phyloP scores from a whole-genome alignment of 2,888 invertebrate genomes.

The Alentia gelatinosa region DNA sequence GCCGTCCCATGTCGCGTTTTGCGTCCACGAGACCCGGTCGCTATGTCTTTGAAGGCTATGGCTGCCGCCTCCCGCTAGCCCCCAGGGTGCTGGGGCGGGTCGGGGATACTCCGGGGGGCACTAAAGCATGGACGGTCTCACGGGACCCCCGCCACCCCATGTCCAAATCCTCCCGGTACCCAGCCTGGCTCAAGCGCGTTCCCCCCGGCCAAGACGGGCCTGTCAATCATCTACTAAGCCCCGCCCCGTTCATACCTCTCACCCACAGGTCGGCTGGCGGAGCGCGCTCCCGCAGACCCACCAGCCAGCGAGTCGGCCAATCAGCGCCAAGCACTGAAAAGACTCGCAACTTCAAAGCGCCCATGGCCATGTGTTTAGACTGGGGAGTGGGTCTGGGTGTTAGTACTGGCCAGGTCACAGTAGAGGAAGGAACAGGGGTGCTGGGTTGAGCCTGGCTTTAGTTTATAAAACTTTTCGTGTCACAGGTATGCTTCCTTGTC shows the following conservation, averaged over 20 bases:
- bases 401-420: background rate
- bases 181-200: too few species aligned
- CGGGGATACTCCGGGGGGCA: background rate
- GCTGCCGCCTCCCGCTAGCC: background rate
- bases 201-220: background rate
- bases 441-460: background rate
- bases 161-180: background rate
- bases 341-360: constrained; percentile 5
- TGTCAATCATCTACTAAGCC: background rate
- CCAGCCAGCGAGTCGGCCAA: constrained; percentile 7
- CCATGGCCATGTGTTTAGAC: background rate
- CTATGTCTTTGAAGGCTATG: background rate
- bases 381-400: background rate
- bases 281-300: background rate
- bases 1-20: background rate
- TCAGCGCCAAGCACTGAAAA: constrained; percentile 34
- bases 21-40: background rate
- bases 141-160: background rate
- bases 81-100: background rate
- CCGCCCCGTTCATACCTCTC: background rate
- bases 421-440: too few species aligned
- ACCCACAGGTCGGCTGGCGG: background rate
- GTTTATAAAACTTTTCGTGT: background rate
- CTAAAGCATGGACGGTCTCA: background rate
- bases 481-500: background rate